Percentiles rank a stretch among this genome's conserved stretches.
Conservation (phyloP, 2,888 invertebrate genomes). For the Cheilosia grossa region DNA sequence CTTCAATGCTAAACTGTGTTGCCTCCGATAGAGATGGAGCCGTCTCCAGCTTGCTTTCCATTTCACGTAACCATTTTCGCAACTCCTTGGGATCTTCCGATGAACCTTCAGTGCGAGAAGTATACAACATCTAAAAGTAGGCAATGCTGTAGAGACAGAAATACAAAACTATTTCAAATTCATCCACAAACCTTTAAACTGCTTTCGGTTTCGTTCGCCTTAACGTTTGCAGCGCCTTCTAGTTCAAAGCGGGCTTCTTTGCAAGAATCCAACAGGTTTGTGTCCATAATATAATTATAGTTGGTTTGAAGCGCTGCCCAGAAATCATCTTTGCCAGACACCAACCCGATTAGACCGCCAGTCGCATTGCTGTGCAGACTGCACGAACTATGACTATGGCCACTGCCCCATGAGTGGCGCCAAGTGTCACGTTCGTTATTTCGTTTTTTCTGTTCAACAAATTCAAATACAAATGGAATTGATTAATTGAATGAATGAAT, state of each 20-base stretch:
- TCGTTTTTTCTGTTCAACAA: constrained; percentile 77
- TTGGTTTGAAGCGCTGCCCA: constrained; percentile 96
- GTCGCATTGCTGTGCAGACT: constrained; percentile 83
- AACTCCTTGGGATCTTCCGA: constrained; percentile 85
- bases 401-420: constrained; percentile 91
- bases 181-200: constrained; percentile 78
- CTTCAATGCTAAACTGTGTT: constrained; percentile 88
- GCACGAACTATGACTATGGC: constrained; percentile 87
- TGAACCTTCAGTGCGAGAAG: constrained; percentile 79
- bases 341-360: constrained; percentile 78
- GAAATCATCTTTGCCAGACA: constrained; percentile 90
- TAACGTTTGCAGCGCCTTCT: constrained; percentile 79
- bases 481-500: no score
- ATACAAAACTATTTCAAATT: constrained; percentile 3
- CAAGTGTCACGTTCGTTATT: constrained; percentile 88
- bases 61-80: constrained; percentile 93
- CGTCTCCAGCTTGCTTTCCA: constrained; percentile 90
- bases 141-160: constrained; percentile 43
- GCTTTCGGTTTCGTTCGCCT: constrained; percentile 78
- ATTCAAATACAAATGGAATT: neutral
- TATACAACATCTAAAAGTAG: constrained; percentile 79
- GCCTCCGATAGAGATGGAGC: constrained; percentile 89
- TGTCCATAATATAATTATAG: constrained; percentile 98
- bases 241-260: constrained; percentile 85
- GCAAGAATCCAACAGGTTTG: constrained; percentile 95